phyloP scores from a whole-genome alignment of 2,797 vertebrate genomes.

The Tinamus major region DNA sequence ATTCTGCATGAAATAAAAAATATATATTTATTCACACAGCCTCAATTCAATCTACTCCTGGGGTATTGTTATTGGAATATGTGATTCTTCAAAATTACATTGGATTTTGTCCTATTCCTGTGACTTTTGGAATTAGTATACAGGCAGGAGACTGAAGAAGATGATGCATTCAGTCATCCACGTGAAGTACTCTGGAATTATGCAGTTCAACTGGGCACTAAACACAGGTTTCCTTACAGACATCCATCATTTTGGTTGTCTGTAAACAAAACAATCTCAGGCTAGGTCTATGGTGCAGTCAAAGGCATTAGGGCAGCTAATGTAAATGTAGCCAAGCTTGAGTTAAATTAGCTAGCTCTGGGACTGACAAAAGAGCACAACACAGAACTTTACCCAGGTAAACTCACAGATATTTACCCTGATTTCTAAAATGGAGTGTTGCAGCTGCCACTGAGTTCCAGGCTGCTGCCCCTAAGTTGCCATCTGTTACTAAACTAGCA shows the following conservation, averaged over 20 bases:
- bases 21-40: background rate
- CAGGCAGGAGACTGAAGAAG: background rate
- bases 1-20: background rate
- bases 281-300: background rate
- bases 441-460: background rate
- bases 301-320: background rate
- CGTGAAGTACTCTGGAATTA: background rate
- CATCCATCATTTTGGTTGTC: background rate
- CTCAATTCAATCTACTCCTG: background rate
- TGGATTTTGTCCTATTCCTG: background rate
- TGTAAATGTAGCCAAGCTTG: background rate
- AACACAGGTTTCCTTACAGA: background rate
- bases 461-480: background rate
- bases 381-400: background rate
- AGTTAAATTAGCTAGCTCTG: background rate
- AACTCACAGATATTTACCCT: background rate
- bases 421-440: background rate
- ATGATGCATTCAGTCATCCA: background rate
- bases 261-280: background rate
- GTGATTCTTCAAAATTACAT: background rate
- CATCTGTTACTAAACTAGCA: background rate
- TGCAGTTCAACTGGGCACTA: background rate
- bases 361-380: background rate
- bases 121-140: background rate
- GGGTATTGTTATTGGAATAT: background rate